phyloP scores from a whole-genome alignment of 2,797 vertebrate genomes.

The Sebastes glaucus region DNA sequence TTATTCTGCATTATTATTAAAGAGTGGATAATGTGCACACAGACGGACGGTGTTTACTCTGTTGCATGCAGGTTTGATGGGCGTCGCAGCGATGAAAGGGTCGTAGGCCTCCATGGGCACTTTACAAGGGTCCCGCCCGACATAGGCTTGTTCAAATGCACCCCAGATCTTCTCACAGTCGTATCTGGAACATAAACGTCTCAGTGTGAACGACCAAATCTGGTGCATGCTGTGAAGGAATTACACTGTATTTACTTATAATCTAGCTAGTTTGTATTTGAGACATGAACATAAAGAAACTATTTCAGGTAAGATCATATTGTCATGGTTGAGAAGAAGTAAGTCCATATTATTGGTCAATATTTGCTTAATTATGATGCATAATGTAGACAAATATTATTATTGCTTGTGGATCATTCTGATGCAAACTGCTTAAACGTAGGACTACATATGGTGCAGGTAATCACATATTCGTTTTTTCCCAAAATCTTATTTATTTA shows the following conservation, averaged over 20 bases:
- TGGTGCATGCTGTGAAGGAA: background rate
- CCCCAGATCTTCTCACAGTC: conserved; percentile 70
- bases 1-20: background rate
- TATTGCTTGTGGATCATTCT: too few relatives aligned
- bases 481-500: too few relatives aligned
- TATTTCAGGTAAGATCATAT: background rate
- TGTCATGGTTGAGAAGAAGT: background rate
- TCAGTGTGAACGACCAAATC: background rate
- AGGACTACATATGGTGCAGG: too few relatives aligned
- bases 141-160: conserved; percentile 67
- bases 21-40: background rate
- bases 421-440: too few relatives aligned
- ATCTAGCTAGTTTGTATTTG: too few relatives aligned
- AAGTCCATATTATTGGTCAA: too few relatives aligned
- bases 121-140: conserved; percentile 63
- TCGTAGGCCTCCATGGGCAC: conserved; percentile 70
- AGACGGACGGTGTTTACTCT: conserved; percentile 57
- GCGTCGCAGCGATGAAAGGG: conserved; percentile 30
- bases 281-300: background rate
- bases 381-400: too few relatives aligned
- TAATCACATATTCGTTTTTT: too few relatives aligned
- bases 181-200: conserved; percentile 19
- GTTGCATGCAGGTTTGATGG: conserved; percentile 54
- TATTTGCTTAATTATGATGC: too few relatives aligned
- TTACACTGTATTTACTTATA: background rate